phyloP scores from a whole-genome alignment of 2,113 vertebrate genomes.

The Lynx canadensis region DNA sequence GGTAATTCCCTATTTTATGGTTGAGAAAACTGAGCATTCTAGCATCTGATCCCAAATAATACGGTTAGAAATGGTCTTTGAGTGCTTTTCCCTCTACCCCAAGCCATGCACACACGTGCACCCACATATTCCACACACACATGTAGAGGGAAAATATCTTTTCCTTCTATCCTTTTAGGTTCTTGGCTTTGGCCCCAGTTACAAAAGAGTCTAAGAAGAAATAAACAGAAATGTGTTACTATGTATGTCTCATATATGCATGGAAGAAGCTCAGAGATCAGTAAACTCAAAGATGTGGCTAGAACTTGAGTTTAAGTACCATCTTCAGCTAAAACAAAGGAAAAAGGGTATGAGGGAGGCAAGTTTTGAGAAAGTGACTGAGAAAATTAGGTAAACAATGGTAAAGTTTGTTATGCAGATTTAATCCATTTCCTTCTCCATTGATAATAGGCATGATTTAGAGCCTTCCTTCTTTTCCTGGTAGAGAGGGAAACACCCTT shows the following conservation, averaged over 20 bases:
- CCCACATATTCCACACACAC: not conserved
- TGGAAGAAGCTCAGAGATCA: not conserved
- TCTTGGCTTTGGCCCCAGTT: not conserved
- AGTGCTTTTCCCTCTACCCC: not conserved
- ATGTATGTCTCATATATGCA: not conserved
- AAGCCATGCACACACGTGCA: not conserved
- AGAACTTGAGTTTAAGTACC: not conserved
- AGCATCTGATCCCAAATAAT: not conserved
- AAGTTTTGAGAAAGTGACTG: not conserved
- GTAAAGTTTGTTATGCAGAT: not conserved
- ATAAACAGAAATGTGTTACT: not conserved
- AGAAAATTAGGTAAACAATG: not conserved
- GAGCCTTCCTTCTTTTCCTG: not conserved
- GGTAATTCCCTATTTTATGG: constrained; percentile 32
- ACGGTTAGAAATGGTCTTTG: not conserved
- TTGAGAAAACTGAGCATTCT: not conserved
- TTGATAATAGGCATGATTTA: not conserved
- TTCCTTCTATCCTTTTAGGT: not conserved
- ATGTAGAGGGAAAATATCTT: not conserved
- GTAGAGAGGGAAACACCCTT: not conserved
- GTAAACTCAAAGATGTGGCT: not conserved
- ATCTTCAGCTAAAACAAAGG: not conserved
- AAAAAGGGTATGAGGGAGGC: not conserved
- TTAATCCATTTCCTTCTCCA: not conserved
- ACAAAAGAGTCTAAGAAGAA: not conserved